Base-by-base conservation (phyloP, 2,797 vertebrate genomes). In the Chelon labrosus region DNA sequence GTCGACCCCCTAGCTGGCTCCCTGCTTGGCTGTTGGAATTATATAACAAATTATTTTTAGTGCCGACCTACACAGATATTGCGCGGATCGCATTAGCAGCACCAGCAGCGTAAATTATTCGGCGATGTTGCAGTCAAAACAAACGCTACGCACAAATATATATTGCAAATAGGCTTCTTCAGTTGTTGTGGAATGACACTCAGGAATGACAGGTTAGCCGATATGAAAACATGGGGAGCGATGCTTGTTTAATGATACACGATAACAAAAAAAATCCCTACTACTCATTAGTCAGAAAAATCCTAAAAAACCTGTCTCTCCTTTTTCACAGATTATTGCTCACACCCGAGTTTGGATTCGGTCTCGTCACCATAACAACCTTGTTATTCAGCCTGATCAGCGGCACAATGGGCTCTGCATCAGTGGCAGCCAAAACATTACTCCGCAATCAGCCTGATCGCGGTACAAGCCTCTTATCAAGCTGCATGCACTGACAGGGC, bases 361-460 rank as follows among this genome's bases (percentile, higher is more conserved):
- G 67, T 62, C 50, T 62, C 2, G 74, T 90, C 71, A 4, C 80
- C 87, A 85, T 85, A 86, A 88, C 87, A 87, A 89, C 86, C 59
- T 66, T 25, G 55, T 82, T 68, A 68, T 77, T 84, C 76, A 58
- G 67, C 56, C 65, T 76, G 77, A 87, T 88, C 85, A 75, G 67
- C 52, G 44, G 27, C 75, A 85, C 86, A 86, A 83, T 82, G 35
- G 81, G 78, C 70, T 73, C 59, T 16, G 68, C 81, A 77, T 86
- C 85, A 74, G 53, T 62, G 66, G 80, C 82, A 79, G 80, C 71
- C 67, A 73, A 80, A 88, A 85, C 65, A 85, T 84, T 86, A 37
- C 72, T 66, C 80, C 60, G 83, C 87, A 92, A 91, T 91, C 91
- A 89, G 79, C 70, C 79, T 74, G 35, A 79, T 88, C 74, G 42